Percentiles rank a stretch among this genome's conserved stretches.
Evolutionary conservation across 1,140 invertebrate species (phyloP).

Genomic region (Aphis craccivora): DNA sequence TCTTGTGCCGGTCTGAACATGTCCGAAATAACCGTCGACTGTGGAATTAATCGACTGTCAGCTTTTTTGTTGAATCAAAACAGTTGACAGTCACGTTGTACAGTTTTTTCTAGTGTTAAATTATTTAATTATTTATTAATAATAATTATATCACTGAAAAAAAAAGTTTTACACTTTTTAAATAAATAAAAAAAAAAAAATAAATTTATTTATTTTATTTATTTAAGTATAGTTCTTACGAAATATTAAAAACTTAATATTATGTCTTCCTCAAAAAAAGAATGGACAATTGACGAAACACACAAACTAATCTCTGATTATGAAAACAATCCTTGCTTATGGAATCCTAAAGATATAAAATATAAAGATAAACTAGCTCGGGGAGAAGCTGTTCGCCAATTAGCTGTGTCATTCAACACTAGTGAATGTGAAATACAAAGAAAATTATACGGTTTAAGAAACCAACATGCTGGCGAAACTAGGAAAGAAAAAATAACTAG

Average conservation of each 20-base stretch:
- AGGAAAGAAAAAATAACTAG: not conserved
- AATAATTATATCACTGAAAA: not conserved
- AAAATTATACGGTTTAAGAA: conserved; percentile 19
- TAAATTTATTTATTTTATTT: too few relatives aligned
- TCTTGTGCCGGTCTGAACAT: not conserved
- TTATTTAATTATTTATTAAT: not conserved
- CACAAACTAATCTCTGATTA: not conserved
- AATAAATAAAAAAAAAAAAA: too few relatives aligned
- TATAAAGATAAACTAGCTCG: conserved; percentile 19
- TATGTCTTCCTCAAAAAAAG: conserved; percentile 7
- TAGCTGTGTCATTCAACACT: conserved; percentile 19
- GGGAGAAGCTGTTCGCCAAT: not conserved
- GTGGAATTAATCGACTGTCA: not conserved
- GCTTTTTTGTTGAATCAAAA: conserved; percentile 16
- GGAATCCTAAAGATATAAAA: not conserved
- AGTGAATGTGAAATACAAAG: not conserved
- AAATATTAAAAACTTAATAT: not conserved
- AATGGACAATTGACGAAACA: not conserved
- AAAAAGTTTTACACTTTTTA: too few relatives aligned
- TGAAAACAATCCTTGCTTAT: conserved; percentile 31
- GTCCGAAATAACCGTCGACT: not conserved
- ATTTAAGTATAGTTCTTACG: too few relatives aligned
- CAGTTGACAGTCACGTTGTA: conserved; percentile 18
- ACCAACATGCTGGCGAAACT: not conserved
- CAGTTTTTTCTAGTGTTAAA: not conserved